Conservation (phyloP, 2,888 invertebrate species). For the Gnatocerus cornutus region DNA sequence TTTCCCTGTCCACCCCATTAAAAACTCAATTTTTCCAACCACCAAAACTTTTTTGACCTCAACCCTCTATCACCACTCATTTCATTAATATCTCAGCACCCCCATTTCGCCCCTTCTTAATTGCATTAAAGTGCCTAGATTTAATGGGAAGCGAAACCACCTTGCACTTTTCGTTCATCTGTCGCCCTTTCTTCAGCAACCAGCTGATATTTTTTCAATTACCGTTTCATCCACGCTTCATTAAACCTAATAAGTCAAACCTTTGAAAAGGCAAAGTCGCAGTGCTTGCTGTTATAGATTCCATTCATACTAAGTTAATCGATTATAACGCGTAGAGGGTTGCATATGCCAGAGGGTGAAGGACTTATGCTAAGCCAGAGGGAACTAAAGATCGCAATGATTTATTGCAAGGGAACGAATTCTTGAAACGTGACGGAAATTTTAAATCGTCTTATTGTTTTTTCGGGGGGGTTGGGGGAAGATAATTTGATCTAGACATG, state of each 20-base stretch:
- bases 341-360: constrained; percentile 52
- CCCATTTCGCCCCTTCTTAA: constrained; percentile 16
- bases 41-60: constrained; percentile 6
- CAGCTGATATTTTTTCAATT: constrained; percentile 50
- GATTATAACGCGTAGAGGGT: constrained; percentile 55
- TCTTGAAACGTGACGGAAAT: constrained; percentile 70
- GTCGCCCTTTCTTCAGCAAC: constrained; percentile 20
- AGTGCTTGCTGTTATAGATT: constrained; percentile 56
- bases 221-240: constrained; percentile 50
- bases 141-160: constrained; percentile 26
- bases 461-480: constrained; percentile 57
- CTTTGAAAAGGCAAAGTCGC: constrained; percentile 50
- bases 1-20: neutral
- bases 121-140: constrained; percentile 24
- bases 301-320: constrained; percentile 62
- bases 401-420: constrained; percentile 68
- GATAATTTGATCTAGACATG: constrained; percentile 65
- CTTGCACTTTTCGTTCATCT: constrained; percentile 37
- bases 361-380: constrained; percentile 60
- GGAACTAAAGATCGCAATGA: constrained; percentile 68
- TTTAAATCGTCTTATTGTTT: constrained; percentile 71
- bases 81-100: constrained; percentile 5
- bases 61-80: constrained; percentile 2
- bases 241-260: constrained; percentile 49
- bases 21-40: neutral